Percentiles rank a stretch among this genome's conserved stretches.
These are phyloP conservation scores for Pangasius sanitwongsei DNA, from an alignment of 2,797 vertebrate genomes.

Conservation along the genomic window DNA sequence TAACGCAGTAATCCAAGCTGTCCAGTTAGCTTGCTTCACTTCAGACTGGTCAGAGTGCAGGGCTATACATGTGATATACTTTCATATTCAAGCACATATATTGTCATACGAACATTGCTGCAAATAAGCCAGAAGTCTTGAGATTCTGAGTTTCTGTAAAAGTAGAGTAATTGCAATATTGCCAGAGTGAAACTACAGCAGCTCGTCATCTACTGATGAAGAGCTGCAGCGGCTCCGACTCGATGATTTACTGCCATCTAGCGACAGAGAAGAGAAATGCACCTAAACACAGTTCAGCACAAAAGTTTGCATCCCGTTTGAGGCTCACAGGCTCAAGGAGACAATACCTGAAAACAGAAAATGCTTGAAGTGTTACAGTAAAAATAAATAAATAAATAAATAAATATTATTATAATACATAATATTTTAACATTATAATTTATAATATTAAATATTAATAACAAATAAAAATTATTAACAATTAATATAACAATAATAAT, in stretches of 20 bases:
- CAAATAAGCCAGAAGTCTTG: not conserved
- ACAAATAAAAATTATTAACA: too few species aligned
- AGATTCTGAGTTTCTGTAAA: not conserved
- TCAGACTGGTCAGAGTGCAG: not conserved
- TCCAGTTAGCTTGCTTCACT: not conserved
- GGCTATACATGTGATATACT: not conserved
- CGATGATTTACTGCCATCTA: slow-evolving; percentile 2
- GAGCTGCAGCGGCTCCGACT: not conserved
- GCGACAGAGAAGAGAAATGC: not conserved
- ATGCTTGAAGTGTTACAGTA: not conserved
- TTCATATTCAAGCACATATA: not conserved
- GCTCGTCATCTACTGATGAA: not conserved
- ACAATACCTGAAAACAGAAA: not conserved
- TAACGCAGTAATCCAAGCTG: not conserved
- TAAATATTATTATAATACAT: too few species aligned
- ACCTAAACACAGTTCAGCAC: not conserved
- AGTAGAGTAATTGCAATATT: not conserved
- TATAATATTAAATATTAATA: too few species aligned
- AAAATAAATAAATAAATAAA: too few species aligned
- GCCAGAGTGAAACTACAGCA: not conserved
- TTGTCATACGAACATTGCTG: not conserved
- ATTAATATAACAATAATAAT: too few species aligned
- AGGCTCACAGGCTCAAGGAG: not conserved
- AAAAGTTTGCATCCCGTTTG: not conserved
- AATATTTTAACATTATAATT: too few species aligned